Evolutionary conservation across 2,797 vertebrate genomes (phyloP).

Genomic region (Mormyrops attenuatus): DNA sequence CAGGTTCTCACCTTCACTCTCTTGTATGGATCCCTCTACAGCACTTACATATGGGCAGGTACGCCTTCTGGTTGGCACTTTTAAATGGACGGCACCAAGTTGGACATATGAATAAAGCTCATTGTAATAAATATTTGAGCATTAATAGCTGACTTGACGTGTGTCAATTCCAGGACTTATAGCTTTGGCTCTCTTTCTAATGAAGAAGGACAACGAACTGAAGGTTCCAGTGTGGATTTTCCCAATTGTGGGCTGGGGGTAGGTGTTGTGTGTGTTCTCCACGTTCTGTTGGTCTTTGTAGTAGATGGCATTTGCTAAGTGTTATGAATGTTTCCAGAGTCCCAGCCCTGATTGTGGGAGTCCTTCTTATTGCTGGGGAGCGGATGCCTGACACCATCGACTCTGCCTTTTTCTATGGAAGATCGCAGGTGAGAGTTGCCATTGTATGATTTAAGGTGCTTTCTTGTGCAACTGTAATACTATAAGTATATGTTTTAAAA

Average conservation of each 20-base stretch:
- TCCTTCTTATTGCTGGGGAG: slow-evolving; percentile 73
- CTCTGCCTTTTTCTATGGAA: slow-evolving; percentile 86
- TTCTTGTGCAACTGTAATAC: background rate
- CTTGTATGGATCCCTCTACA: slow-evolving; percentile 83
- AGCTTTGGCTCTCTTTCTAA: slow-evolving; percentile 76
- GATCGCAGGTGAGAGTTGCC: slow-evolving; percentile 70
- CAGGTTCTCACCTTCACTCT: slow-evolving; percentile 82
- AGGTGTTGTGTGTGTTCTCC: slow-evolving; percentile 52
- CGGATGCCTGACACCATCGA: slow-evolving; percentile 64
- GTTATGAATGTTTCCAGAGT: slow-evolving; percentile 58
- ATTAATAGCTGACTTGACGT: background rate
- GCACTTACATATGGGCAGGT: slow-evolving; percentile 93
- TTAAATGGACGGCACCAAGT: background rate
- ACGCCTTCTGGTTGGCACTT: slow-evolving; percentile 35
- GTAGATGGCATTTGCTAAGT: background rate
- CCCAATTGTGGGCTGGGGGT: slow-evolving; percentile 87
- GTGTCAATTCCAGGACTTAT: slow-evolving; percentile 70
- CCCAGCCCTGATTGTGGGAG: slow-evolving; percentile 70
- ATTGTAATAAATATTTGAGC: background rate
- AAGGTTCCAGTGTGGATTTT: slow-evolving; percentile 68
- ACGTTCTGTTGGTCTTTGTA: background rate
- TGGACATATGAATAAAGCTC: background rate
- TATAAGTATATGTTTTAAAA: background rate
- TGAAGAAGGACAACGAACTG: slow-evolving; percentile 67
- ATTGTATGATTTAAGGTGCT: background rate